phyloP scores from a whole-genome alignment of 2,797 vertebrate genomes.

The Peromyscus melanophrys region DNA sequence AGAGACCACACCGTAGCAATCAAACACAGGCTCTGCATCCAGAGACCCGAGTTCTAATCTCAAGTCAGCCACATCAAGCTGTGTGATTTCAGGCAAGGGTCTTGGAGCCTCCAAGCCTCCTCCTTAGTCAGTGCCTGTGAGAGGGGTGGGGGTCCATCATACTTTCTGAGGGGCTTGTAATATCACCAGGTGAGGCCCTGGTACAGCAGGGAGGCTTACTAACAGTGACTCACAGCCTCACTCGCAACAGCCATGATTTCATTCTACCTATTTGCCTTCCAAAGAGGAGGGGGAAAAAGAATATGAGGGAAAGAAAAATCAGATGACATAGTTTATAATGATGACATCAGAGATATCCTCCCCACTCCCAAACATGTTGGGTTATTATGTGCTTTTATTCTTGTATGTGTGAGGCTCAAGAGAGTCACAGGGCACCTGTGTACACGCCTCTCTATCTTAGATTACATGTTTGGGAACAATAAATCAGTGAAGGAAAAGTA shows the following conservation, averaged over 20 bases:
- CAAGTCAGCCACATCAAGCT: background rate
- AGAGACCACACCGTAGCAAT: background rate
- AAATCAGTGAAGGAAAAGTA: slow-evolving; percentile 89
- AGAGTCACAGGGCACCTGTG: slow-evolving; percentile 78
- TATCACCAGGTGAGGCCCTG: background rate
- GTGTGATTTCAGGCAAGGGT: background rate
- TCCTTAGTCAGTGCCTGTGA: too few relatives aligned
- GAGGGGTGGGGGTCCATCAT: accelerated
- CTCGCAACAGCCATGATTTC: background rate
- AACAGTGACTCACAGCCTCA: accelerated
- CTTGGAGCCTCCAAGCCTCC: background rate
- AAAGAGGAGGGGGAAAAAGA: background rate
- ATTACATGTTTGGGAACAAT: slow-evolving; percentile 90
- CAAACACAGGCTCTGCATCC: background rate
- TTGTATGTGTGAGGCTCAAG: background rate
- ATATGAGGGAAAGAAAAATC: background rate
- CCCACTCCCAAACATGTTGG: background rate
- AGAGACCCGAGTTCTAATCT: background rate
- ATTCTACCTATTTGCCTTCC: background rate
- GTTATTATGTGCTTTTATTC: background rate
- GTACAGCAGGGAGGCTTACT: background rate
- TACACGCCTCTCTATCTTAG: slow-evolving; percentile 86
- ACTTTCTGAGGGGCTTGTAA: background rate
- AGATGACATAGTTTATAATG: background rate
- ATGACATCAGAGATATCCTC: background rate